Conservation (phyloP, 2,113 vertebrate genomes). For the Leptobrachium leishanense region DNA sequence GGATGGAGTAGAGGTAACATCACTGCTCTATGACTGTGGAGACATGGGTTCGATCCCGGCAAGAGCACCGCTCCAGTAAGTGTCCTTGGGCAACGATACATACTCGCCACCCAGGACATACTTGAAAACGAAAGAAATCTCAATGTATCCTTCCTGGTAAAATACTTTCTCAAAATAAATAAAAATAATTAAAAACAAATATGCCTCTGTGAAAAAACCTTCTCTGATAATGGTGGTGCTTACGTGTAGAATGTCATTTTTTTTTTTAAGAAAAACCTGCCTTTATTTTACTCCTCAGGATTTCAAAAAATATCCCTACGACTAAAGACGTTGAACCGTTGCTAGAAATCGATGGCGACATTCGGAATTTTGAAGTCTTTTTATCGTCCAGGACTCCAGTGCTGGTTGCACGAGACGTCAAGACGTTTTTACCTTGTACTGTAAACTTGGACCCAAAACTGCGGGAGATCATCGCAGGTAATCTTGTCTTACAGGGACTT, state of each 20-base stretch:
- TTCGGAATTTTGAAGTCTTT: slow-evolving; percentile 96
- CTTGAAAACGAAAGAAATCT: too few relatives aligned
- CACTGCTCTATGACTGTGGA: too few relatives aligned
- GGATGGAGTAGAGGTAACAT: too few relatives aligned
- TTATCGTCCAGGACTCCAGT: slow-evolving; percentile 91
- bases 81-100: too few relatives aligned
- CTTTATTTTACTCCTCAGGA: slow-evolving; percentile 64
- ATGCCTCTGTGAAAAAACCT: not conserved
- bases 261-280: too few relatives aligned
- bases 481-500: not conserved
- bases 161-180: too few relatives aligned
- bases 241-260: too few relatives aligned
- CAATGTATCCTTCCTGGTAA: too few relatives aligned
- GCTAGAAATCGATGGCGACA: slow-evolving; percentile 94
- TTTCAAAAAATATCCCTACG: slow-evolving; percentile 95
- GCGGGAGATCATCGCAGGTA: slow-evolving; percentile 95
- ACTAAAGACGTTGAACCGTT: slow-evolving; percentile 97
- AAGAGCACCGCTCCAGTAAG: too few relatives aligned
- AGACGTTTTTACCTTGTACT: slow-evolving; percentile 93
- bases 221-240: not conserved
- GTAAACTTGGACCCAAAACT: slow-evolving; percentile 97
- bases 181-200: too few relatives aligned
- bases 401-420: slow-evolving; percentile 88
- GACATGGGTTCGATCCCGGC: too few relatives aligned
- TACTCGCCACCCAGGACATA: too few relatives aligned